A percentile compares a stretch with the other conserved stretches of the same genome.
Conservation (phyloP, 2,888 invertebrate species). For the Zonitis immaculata region DNA sequence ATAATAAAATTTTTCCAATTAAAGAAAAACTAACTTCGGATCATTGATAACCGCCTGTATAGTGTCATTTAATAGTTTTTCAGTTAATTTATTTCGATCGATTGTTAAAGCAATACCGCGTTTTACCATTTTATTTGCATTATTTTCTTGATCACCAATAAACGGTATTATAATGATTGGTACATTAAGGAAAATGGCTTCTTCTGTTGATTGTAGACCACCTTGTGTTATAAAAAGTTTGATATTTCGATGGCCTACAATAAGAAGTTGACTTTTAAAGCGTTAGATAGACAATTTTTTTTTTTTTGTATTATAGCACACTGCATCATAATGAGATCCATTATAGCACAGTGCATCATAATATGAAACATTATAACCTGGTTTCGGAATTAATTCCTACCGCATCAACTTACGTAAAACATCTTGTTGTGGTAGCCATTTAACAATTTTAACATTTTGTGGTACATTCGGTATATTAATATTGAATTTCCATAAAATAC, state of each 20-base stretch:
- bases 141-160: constrained; percentile 27
- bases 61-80: constrained; percentile 16
- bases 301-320: no score
- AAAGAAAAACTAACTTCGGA: constrained; percentile 21
- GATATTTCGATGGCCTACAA: constrained; percentile 46
- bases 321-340: no score
- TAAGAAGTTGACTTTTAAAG: no score
- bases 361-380: no score
- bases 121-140: constrained; percentile 21
- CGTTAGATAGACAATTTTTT: no score
- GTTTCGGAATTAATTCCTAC: no score
- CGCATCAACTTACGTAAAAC: constrained; percentile 7
- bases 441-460: constrained; percentile 35
- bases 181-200: constrained; percentile 20
- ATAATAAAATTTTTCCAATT: background rate
- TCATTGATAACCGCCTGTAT: constrained; percentile 24
- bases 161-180: constrained; percentile 29
- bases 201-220: constrained; percentile 30
- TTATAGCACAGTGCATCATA: no score
- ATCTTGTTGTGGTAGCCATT: constrained; percentile 41
- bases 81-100: constrained; percentile 19
- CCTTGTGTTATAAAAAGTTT: constrained; percentile 44
- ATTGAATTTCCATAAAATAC: constrained; percentile 16
- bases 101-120: constrained; percentile 6
- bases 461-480: constrained; percentile 22